Percentiles rank a stretch among this genome's conserved stretches.
Evolutionary conservation across 2,113 vertebrate species (phyloP).

Genomic region (Motacilla alba): DNA sequence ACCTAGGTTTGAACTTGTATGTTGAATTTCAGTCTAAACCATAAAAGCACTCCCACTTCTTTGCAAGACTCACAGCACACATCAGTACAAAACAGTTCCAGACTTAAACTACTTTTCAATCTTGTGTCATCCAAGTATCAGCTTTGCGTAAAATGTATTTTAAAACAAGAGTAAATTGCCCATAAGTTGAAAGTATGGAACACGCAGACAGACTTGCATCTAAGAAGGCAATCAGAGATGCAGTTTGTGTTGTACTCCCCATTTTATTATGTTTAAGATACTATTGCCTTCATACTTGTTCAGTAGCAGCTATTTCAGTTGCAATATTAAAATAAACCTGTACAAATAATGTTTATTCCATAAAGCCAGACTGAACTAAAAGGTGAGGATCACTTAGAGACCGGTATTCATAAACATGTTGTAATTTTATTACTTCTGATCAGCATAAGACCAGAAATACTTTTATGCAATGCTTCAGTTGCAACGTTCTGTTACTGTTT

Average conservation of each 20-base stretch:
- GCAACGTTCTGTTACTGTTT: not conserved
- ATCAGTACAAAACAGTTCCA: not conserved
- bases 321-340: not conserved
- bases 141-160: not conserved
- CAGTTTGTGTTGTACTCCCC: not conserved
- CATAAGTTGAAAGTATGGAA: not conserved
- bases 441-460: not conserved
- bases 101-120: not conserved
- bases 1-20: not conserved
- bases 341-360: not conserved
- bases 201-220: accelerated
- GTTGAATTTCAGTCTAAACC: not conserved
- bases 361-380: not conserved
- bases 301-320: not conserved
- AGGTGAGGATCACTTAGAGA: not conserved
- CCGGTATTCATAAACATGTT: not conserved
- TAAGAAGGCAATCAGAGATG: not conserved
- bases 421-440: not conserved
- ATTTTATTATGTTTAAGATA: not conserved
- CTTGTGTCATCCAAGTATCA: not conserved
- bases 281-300: not conserved
- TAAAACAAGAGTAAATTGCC: not conserved
- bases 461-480: not conserved
- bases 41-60: not conserved
- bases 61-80: not conserved